These are phyloP conservation scores for Palythoa caribaeorum DNA, from an alignment of 92 coral and sea anemone genomes.

Conservation along the genomic window DNA sequence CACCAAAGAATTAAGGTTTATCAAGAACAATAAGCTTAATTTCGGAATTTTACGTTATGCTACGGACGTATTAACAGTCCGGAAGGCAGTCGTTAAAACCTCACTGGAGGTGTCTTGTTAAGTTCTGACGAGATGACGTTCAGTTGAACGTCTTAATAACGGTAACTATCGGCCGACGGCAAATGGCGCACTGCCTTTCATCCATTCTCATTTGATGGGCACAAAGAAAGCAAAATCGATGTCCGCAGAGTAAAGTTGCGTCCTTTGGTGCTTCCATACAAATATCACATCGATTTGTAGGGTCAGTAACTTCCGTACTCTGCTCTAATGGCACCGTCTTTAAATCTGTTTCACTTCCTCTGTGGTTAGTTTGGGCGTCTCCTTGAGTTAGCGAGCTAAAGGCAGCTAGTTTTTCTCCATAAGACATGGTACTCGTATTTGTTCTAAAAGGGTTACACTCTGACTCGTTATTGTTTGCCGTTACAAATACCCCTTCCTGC, in stretches of 20 bases:
- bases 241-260: constrained; percentile 74
- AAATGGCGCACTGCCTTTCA: constrained; percentile 70
- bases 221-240: constrained; percentile 68
- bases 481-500: background rate
- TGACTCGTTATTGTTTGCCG: background rate
- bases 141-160: constrained; percentile 76
- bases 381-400: background rate
- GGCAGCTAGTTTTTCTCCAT: constrained; percentile 6
- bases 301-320: constrained; percentile 2
- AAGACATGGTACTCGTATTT: background rate
- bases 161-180: constrained; percentile 68
- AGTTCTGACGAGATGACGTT: background rate
- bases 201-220: constrained; percentile 75
- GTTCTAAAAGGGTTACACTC: background rate
- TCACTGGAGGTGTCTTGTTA: too few species aligned
- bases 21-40: too few species aligned
- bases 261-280: constrained; percentile 75
- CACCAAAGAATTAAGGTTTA: too few species aligned
- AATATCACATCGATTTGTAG: constrained; percentile 55
- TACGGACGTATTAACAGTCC: too few species aligned
- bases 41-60: too few species aligned
- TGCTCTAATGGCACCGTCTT: constrained; percentile 1
- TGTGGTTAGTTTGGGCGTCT: background rate
- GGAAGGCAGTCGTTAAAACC: too few species aligned
- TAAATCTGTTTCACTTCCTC: background rate